Evolutionary conservation across 2,888 invertebrate species (phyloP), one percentile per base, ranked within the genome.

Genomic region (Diabrotica balteata): DNA sequence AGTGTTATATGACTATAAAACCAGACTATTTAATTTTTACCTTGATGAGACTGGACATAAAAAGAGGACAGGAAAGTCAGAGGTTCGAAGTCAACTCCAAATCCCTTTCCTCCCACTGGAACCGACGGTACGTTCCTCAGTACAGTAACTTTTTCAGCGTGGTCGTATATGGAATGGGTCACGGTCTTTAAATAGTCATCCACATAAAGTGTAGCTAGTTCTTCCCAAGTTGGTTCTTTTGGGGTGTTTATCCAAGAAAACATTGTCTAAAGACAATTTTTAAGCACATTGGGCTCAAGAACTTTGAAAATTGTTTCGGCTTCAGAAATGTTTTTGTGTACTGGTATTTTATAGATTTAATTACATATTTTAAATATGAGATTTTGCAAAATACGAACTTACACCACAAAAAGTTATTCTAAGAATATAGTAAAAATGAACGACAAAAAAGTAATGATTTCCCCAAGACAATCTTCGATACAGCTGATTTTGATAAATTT

Each of bases 31-130:
- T 2, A 32, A 32, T 32, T 4, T 70, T 77, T 82, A 91, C 91
- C 91, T 91, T 90, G 89, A 79, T 88, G 87, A 22, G 89, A 86
- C 75, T 90, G 87, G 75, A 91, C 85, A 81, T 88, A 87, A 83
- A 86, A 91, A 74, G 87, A 83, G 42, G 89, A 87, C 72, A 90
- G 82, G 77, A 90, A 89, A 71, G 87, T 89, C 61, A 90, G 76
- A 0, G 91, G 90, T 4, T 85, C 85, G 74, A 88, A 90, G 72
- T 86, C 82, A 58, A 88, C 82, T 62, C 88, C 89, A 50, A 87
- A 84, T 52, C 86, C 87, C 74, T 81, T 80, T 68, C 80, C 82
- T 62, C 80, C 81, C 44, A 83, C 74, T 7, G 80, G 79, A 62
- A 82, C 65, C 11, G 83, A 83, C 32, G 84, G 88, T 2, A 86